Base-by-base conservation (phyloP, 2,797 vertebrate species). In the Xenopus petersii region DNA sequence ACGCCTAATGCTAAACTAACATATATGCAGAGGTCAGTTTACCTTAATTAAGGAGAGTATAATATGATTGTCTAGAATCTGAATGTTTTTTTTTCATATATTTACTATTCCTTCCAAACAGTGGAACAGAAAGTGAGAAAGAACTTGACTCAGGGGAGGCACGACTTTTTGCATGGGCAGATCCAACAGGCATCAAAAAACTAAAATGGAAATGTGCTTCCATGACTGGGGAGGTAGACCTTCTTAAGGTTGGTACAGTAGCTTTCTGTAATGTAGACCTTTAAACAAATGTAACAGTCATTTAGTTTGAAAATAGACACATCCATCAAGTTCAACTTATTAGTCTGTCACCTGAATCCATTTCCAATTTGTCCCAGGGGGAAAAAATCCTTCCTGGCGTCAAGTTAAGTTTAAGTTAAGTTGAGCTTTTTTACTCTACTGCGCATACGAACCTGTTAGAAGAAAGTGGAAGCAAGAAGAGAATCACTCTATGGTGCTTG, bases 131-230 rank as follows among this genome's bases (percentile, higher is more conserved):
- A 16, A 84, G 87, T 58, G 84, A 86, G 76, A 85, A 89, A 70
- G 80, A 89, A 42, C 81, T 99, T 59, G 87, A 91, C 51, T 94
- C 96, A 0, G 89, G 87, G 11, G 84, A 96, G 81, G 93, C 89
- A 0, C 91, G 89, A 8, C 87, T 92, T n/a, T 99, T 98, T 85
- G 92, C 88, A 0, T 99, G 98, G 98, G 93, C 93, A 3, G 90
- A 99, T 81, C 97, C 96, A 1, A 87, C 95, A 0, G 91, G 93
- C 2, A 83, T 86, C 5, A 91, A 91, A 64, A 94, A 83, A 48
- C 80, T 99, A 33, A 86, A 73, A 8, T 98, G 97, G 97, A 88
- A 74, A 63, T 96, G 91, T 61, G 83, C 82, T 8, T 86, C 91
- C 0, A 88, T 87, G 47, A 82, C 74, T 2, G 95, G 94, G 75